Evolutionary conservation across 2,113 vertebrate genomes (phyloP).

Genomic region (Pedionomus torquatus): DNA sequence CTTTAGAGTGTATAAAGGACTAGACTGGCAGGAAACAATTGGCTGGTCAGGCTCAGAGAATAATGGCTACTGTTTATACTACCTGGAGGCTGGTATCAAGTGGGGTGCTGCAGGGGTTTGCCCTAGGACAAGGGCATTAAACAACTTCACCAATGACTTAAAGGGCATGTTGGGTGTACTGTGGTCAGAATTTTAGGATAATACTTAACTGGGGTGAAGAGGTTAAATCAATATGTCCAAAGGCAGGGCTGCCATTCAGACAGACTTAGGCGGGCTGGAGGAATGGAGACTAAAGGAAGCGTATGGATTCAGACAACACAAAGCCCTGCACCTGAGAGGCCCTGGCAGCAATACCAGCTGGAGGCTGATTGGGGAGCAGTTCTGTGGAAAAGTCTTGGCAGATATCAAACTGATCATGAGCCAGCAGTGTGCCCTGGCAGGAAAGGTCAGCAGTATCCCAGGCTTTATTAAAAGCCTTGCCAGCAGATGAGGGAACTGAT

Average conservation of each 20-base stretch:
- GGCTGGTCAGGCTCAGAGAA: neutral
- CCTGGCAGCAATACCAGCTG: neutral
- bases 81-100: neutral
- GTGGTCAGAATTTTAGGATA: neutral
- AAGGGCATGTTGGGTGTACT: neutral
- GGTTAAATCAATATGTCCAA: neutral
- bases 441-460: conserved; percentile 22
- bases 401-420: neutral
- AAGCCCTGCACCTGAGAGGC: neutral
- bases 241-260: neutral
- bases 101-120: neutral
- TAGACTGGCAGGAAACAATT: neutral
- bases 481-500: neutral
- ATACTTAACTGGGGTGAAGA: neutral
- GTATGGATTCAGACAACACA: neutral
- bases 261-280: neutral
- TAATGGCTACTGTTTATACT: neutral
- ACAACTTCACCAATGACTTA: neutral
- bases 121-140: neutral
- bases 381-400: neutral
- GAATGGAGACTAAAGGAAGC: neutral
- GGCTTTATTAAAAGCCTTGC: neutral
- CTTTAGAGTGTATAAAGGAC: neutral
- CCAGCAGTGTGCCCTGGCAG: neutral
- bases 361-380: neutral